phyloP scores from a whole-genome alignment of 1,140 invertebrate genomes.

The Aphis gossypii region DNA sequence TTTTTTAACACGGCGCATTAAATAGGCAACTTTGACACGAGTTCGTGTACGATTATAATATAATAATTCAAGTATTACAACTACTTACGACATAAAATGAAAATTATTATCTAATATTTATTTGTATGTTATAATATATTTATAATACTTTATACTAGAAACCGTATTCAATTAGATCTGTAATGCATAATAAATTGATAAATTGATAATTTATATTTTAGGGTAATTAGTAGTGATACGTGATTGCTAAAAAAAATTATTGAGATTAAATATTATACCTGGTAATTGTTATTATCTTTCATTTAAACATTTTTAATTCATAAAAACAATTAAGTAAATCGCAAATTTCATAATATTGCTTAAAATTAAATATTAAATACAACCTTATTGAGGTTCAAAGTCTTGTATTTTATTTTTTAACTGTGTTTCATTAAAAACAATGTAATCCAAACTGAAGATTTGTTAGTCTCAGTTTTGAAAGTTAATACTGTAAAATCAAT shows the following conservation, averaged over 20 bases:
- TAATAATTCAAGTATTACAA: neutral
- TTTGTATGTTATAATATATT: neutral
- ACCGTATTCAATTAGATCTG: neutral
- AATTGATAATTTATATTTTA: neutral
- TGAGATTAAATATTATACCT: neutral
- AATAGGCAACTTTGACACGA: conserved; percentile 12
- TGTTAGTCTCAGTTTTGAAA: neutral
- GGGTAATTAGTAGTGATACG: neutral
- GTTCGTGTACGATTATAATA: neutral
- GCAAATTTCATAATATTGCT: neutral
- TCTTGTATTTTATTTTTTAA: neutral
- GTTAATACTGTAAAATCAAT: neutral
- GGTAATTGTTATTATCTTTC: neutral
- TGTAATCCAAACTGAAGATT: neutral
- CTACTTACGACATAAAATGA: neutral
- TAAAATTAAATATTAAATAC: neutral
- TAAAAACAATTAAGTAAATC: neutral
- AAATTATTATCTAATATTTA: neutral
- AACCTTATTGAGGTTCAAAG: neutral
- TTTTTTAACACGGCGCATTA: neutral
- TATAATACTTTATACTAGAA: neutral
- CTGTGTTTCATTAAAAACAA: neutral
- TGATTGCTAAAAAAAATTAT: neutral
- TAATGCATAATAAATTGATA: neutral
- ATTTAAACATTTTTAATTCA: neutral